A percentile compares a stretch with the other conserved stretches of the same genome.
These are phyloP conservation scores for Melipona quadrifasciata DNA, from an alignment of 1,140 invertebrate species.

Conservation along the genomic window DNA sequence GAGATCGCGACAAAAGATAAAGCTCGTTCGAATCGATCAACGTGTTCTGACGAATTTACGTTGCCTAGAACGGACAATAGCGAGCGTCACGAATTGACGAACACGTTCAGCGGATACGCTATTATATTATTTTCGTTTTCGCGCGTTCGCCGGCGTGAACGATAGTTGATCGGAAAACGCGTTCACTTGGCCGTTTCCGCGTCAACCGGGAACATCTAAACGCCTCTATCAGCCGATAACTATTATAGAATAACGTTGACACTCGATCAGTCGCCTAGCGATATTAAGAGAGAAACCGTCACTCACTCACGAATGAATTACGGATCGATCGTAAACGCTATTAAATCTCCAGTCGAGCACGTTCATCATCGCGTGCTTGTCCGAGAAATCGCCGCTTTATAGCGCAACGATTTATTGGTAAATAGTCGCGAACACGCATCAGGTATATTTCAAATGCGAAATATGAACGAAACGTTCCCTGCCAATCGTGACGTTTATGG, in stretches of 20 bases:
- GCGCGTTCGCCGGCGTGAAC: not conserved
- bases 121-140: not conserved
- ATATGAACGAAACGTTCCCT: constrained; percentile 36
- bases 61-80: not conserved
- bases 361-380: constrained; percentile 21
- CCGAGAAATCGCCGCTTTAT: constrained; percentile 2
- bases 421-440: constrained; percentile 1
- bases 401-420: constrained; percentile 28
- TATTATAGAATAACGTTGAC: constrained; percentile 27
- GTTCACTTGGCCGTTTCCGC: not conserved
- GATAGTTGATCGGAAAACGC: not conserved
- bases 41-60: not conserved
- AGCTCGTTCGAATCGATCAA: not conserved
- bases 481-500: constrained; percentile 38
- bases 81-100: not conserved
- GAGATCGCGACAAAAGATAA: not conserved
- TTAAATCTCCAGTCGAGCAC: constrained; percentile 16
- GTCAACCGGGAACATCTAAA: not conserved
- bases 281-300: constrained; percentile 36
- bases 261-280: not conserved
- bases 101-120: too few relatives aligned
- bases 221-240: not conserved
- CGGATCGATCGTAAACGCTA: not conserved
- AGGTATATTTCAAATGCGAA: constrained; percentile 47
- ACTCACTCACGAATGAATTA: constrained; percentile 22